Evolutionary conservation across 2,888 invertebrate genomes (phyloP).

Genomic region (Trichogramma dendrolimi): DNA sequence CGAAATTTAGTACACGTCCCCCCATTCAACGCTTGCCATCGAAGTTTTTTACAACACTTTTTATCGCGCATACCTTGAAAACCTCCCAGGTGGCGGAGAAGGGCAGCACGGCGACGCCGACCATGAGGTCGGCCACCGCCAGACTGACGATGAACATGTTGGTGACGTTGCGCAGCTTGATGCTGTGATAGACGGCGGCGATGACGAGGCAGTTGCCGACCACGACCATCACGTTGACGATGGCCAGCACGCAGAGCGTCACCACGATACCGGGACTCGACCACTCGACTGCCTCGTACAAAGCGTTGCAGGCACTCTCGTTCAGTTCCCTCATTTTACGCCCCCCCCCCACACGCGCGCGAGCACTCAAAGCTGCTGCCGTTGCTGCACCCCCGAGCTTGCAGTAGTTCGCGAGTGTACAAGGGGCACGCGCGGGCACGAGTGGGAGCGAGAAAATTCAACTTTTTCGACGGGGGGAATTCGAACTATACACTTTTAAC

Average conservation of each 20-base stretch:
- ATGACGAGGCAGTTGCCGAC: slow-evolving; percentile 90
- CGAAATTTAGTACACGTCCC: not conserved
- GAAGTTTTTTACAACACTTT: not conserved
- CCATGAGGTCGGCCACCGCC: slow-evolving; percentile 91
- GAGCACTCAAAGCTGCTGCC: slow-evolving; percentile 2
- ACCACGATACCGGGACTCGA: slow-evolving; percentile 72
- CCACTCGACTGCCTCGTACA: slow-evolving; percentile 78
- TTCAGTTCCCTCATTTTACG: slow-evolving; percentile 71
- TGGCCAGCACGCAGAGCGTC: slow-evolving; percentile 73
- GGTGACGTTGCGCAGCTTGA: slow-evolving; percentile 89
- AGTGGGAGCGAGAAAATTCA: not conserved
- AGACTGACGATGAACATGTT: slow-evolving; percentile 96
- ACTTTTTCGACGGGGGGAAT: too few species aligned
- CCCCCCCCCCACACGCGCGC: slow-evolving; percentile 31
- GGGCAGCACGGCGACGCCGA: slow-evolving; percentile 92
- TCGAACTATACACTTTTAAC: too few species aligned
- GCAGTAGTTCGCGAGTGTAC: not conserved
- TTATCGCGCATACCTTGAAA: slow-evolving; percentile 63
- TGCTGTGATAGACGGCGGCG: slow-evolving; percentile 84
- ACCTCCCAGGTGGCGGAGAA: slow-evolving; percentile 95
- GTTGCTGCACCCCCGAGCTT: not conserved
- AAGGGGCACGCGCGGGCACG: not conserved
- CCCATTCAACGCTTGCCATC: not conserved
- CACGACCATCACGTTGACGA: slow-evolving; percentile 85
- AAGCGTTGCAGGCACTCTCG: slow-evolving; percentile 75